Evolutionary conservation across 1,140 invertebrate genomes (phyloP).

Genomic region (Glossosoma conforme): DNA sequence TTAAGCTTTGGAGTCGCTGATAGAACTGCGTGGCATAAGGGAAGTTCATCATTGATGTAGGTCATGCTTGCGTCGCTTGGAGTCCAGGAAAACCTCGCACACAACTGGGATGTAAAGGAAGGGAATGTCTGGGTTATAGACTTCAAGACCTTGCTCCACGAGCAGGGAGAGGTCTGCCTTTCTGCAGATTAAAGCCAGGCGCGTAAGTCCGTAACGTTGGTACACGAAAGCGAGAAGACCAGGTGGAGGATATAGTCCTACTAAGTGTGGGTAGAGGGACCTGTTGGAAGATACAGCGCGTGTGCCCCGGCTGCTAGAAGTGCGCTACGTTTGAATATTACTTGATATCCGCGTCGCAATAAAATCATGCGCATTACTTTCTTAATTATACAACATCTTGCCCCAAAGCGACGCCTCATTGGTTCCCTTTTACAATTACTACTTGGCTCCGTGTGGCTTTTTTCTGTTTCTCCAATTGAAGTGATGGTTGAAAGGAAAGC

Average conservation of each 20-base stretch:
- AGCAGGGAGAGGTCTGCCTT: slow-evolving; percentile 37
- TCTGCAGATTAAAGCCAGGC: slow-evolving; percentile 49
- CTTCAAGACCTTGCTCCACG: slow-evolving; percentile 38
- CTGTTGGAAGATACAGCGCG: slow-evolving; percentile 54
- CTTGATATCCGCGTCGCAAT: too few relatives aligned
- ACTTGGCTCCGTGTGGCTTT: too few relatives aligned
- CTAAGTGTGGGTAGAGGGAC: slow-evolving; percentile 50
- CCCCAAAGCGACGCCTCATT: too few relatives aligned
- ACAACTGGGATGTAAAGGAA: slow-evolving; percentile 49
- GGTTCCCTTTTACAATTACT: too few relatives aligned
- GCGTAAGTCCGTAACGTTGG: slow-evolving; percentile 47
- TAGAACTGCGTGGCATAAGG: slow-evolving; percentile 43
- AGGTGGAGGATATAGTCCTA: slow-evolving; percentile 47
- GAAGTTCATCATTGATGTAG: slow-evolving; percentile 27
- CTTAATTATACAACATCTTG: too few relatives aligned
- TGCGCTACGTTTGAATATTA: slow-evolving; percentile 73
- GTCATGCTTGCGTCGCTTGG: slow-evolving; percentile 33
- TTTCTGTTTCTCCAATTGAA: too few relatives aligned
- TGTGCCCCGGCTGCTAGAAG: slow-evolving; percentile 46
- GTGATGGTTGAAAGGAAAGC: too few relatives aligned
- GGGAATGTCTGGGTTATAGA: slow-evolving; percentile 40
- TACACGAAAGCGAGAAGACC: slow-evolving; percentile 51
- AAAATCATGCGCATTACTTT: too few relatives aligned
- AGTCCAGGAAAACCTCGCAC: slow-evolving; percentile 31
- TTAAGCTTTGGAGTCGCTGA: slow-evolving; percentile 44